Evolutionary conservation across 2,113 vertebrate genomes (phyloP), one percentile per base, ranked within the genome.

Genomic region (Corythornis cristatus): DNA sequence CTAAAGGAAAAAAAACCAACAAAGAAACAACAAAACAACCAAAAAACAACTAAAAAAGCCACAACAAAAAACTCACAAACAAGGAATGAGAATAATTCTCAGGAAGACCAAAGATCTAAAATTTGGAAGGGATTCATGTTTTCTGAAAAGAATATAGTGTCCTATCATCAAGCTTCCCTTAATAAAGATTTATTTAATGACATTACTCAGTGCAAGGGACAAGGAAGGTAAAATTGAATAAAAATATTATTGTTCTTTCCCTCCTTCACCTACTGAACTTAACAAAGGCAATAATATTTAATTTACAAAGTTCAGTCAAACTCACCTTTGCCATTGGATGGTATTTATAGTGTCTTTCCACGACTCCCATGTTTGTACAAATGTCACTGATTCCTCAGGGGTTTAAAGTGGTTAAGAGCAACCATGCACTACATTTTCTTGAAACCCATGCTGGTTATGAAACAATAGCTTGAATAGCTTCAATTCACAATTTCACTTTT

Each of bases 251-350:
- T 77, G 6, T 77, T 92, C n/a, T 74, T 92, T 75, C 37, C 87
- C 94, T 14, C 20, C 18, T 93, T 93, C 68, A 88, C 35, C 48
- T 80, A 68, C 65, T 88, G 93, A 93, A 93, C 70, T 91, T 83
- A 92, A 90, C 5, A 88, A 92, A 75, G 28, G 35, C 51, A 95
- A 83, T 80, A 88, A 50, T 64, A 89, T 90, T 88, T 93, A 93
- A 89, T 89, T 96, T 96, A 73, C 22, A 67, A 93, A 94, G 96
- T 91, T 94, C 82, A 89, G 26, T 68, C 53, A 61, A 86, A 86
- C 37, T 86, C 73, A 88, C 51, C 43, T 94, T 94, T 93, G 25
- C 35, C 93, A 74, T 71, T 88, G 67, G 58, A 20, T 86, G 67
- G 5, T 88, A 94, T 95, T 95, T 95, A 88, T 74, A 56, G 56